These are phyloP conservation scores for Prionace glauca DNA, from an alignment of 2,797 vertebrate genomes.

Conservation along the genomic window DNA sequence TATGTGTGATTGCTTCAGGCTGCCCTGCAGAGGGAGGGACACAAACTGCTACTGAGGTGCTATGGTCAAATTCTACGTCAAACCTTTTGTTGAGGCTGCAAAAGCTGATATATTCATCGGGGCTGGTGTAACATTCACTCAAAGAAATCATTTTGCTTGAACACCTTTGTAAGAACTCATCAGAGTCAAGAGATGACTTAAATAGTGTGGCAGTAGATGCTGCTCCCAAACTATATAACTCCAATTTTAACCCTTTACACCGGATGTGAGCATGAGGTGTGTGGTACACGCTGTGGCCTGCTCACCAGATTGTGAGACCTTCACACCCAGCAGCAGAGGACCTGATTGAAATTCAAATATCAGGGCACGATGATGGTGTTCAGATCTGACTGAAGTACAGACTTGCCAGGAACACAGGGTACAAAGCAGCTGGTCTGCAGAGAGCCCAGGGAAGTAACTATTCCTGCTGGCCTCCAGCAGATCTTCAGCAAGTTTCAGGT, in stretches of 20 bases:
- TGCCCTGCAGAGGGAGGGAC: not conserved
- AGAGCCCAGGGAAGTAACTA: not conserved
- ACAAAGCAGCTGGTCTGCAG: not conserved
- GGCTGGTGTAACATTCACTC: not conserved
- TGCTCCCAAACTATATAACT: not conserved
- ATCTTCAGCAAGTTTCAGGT: not conserved
- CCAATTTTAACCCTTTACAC: not conserved
- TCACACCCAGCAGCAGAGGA: not conserved
- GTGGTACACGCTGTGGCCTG: not conserved
- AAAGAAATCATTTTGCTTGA: not conserved
- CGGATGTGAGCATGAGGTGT: not conserved
- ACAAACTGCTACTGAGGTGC: not conserved
- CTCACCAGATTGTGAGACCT: not conserved
- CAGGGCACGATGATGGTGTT: not conserved
- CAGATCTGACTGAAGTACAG: not conserved
- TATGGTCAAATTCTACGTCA: not conserved
- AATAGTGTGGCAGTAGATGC: not conserved
- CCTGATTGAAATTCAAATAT: not conserved
- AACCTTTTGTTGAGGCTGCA: not conserved
- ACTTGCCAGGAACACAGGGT: not conserved
- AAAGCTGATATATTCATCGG: not conserved
- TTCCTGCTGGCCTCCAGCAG: not conserved
- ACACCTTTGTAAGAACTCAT: not conserved
- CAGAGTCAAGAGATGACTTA: not conserved
- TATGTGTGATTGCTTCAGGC: constrained; percentile 14